Percentiles rank a stretch among this genome's conserved stretches.
Evolutionary conservation across 2,888 invertebrate species (phyloP).

Genomic region (Thalpophila matura): DNA sequence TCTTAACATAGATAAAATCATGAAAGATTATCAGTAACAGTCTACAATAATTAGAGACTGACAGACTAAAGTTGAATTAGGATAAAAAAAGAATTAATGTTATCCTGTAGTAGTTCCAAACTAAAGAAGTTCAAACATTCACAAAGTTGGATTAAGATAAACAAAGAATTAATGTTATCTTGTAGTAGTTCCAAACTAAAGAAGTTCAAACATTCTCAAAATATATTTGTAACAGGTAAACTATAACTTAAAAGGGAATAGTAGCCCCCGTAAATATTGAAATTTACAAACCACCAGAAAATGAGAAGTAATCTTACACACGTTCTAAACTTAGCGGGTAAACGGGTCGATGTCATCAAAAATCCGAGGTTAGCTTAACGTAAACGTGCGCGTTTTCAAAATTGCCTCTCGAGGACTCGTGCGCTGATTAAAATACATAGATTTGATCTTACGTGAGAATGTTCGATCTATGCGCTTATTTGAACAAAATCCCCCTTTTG

Average conservation of each 20-base stretch:
- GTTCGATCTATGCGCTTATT: constrained; percentile 57
- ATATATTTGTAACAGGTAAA: not conserved
- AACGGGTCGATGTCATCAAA: constrained; percentile 58
- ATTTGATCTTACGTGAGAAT: constrained; percentile 71
- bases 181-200: not conserved
- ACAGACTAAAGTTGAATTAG: not conserved
- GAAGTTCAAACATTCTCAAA: not conserved
- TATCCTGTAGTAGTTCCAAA: constrained; percentile 6
- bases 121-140: not conserved
- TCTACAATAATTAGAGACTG: not conserved
- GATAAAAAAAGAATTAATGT: not conserved
- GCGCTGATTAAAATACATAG: constrained; percentile 80
- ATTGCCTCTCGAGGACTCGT: constrained; percentile 71
- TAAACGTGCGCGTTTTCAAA: constrained; percentile 67
- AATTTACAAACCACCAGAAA: constrained; percentile 50
- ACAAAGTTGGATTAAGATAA: constrained; percentile 5
- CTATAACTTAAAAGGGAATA: constrained; percentile 13
- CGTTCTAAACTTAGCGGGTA: constrained; percentile 56
- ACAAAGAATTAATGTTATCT: constrained; percentile 3
- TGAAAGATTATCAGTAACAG: constrained; percentile 7
- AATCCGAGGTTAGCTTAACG: constrained; percentile 61
- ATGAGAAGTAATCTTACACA: constrained; percentile 54
- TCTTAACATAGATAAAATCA: constrained; percentile 5
- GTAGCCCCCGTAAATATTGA: constrained; percentile 41
- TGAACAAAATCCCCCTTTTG: constrained; percentile 54